Evolutionary conservation across 2,888 invertebrate species (phyloP).

Genomic region (Pollenia labialis): DNA sequence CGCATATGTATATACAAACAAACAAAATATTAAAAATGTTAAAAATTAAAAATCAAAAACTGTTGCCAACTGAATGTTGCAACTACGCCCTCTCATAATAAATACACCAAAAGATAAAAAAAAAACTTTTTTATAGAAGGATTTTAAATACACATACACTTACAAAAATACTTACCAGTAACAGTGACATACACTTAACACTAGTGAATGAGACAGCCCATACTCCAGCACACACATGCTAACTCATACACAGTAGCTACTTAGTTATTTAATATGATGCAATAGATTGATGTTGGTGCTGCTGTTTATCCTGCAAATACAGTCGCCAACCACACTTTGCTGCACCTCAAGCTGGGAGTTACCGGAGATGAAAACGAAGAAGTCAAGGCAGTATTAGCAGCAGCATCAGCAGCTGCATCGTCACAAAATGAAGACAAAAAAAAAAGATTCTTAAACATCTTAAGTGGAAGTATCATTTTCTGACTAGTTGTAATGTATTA

Average conservation of each 20-base stretch:
- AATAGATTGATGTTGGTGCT: slow-evolving; percentile 14
- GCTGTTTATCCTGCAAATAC: slow-evolving; percentile 31
- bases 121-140: neutral
- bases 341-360: neutral
- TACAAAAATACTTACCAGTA: neutral
- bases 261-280: slow-evolving; percentile 16
- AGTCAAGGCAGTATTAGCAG: neutral
- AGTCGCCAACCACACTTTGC: neutral
- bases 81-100: slow-evolving; percentile 42
- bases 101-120: neutral
- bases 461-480: slow-evolving; percentile 29
- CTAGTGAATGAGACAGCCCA: too few species aligned
- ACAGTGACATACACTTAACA: neutral
- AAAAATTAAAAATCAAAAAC: slow-evolving; percentile 47
- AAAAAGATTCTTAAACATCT: slow-evolving; percentile 22
- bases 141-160: neutral
- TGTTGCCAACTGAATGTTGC: slow-evolving; percentile 62
- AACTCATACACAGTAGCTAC: neutral
- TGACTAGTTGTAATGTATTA: neutral
- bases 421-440: slow-evolving; percentile 17
- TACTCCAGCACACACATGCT: neutral
- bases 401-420: neutral
- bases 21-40: slow-evolving; percentile 18
- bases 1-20: neutral
- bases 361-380: neutral